Evolutionary conservation across 1,140 invertebrate genomes (phyloP).

Genomic region (Papilio polyxenes): DNA sequence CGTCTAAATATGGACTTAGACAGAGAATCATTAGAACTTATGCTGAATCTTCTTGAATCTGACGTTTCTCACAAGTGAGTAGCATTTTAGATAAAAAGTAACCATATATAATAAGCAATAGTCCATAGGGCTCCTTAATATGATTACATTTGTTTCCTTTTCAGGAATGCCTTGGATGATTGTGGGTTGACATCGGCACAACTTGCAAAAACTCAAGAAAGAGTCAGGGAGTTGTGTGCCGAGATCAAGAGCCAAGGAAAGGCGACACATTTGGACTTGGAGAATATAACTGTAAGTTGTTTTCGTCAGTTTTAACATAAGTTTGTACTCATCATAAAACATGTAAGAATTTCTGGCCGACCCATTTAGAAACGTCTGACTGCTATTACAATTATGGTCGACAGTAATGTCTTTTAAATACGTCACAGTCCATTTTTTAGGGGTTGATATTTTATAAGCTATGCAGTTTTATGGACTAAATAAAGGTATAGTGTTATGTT

Average conservation of each 20-base stretch:
- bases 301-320: no score
- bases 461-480: no score
- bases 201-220: slow-evolving; percentile 87
- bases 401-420: no score
- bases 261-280: slow-evolving; percentile 95
- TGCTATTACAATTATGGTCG: no score
- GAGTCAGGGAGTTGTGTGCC: slow-evolving; percentile 92
- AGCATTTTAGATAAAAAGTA: background rate
- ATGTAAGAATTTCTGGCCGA: no score
- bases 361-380: no score
- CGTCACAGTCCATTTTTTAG: no score
- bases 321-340: no score
- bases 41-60: slow-evolving; percentile 96
- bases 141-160: slow-evolving; percentile 40
- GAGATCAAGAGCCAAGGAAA: slow-evolving; percentile 97
- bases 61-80: slow-evolving; percentile 89
- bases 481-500: no score
- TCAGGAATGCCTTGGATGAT: slow-evolving; percentile 85
- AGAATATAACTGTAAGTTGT: slow-evolving; percentile 92
- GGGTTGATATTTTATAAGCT: no score
- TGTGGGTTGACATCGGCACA: slow-evolving; percentile 89
- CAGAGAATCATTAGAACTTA: slow-evolving; percentile 95
- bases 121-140: background rate
- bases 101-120: background rate
- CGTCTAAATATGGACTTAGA: slow-evolving; percentile 98